These are phyloP conservation scores for Sander lucioperca DNA, from an alignment of 2,113 vertebrate genomes.

Conservation along the genomic window DNA sequence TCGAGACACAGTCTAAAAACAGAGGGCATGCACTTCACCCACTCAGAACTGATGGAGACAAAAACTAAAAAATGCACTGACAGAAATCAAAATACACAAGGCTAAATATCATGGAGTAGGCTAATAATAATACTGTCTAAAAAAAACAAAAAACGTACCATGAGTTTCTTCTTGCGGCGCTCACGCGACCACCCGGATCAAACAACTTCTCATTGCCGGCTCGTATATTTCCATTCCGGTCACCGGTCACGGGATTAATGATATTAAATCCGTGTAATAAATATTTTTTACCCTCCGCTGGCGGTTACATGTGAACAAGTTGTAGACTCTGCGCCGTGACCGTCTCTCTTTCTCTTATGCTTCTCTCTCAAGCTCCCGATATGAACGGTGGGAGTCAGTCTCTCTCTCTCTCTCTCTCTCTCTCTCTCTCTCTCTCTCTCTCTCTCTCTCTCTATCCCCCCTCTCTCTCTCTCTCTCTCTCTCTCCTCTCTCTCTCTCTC, in stretches of 20 bases:
- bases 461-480: too few species aligned
- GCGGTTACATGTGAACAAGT: conserved; percentile 55
- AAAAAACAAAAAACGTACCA: conserved; percentile 58
- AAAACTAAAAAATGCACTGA: not conserved
- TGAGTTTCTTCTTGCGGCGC: conserved; percentile 55
- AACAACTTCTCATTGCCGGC: conserved; percentile 50
- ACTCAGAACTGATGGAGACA: not conserved
- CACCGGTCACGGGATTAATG: conserved; percentile 25
- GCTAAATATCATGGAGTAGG: not conserved
- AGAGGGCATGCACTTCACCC: conserved; percentile 47
- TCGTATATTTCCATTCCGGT: conserved; percentile 52
- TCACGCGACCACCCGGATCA: conserved; percentile 55
- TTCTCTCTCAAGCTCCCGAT: conserved; percentile 22
- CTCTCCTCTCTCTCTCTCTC: too few species aligned
- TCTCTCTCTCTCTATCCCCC: conserved; percentile 8
- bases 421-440: conserved; percentile 35
- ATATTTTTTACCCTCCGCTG: not conserved
- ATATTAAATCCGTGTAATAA: conserved; percentile 42
- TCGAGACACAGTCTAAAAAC: conserved; percentile 4
- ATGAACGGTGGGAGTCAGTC: conserved; percentile 59
- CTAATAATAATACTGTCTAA: not conserved
- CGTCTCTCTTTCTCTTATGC: conserved; percentile 38
- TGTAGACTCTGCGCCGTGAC: conserved; percentile 47
- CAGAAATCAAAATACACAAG: not conserved
- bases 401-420: conserved; percentile 48